These are phyloP conservation scores for Tupaia tana DNA, from an alignment of 2,113 vertebrate species.

Conservation along the genomic window DNA sequence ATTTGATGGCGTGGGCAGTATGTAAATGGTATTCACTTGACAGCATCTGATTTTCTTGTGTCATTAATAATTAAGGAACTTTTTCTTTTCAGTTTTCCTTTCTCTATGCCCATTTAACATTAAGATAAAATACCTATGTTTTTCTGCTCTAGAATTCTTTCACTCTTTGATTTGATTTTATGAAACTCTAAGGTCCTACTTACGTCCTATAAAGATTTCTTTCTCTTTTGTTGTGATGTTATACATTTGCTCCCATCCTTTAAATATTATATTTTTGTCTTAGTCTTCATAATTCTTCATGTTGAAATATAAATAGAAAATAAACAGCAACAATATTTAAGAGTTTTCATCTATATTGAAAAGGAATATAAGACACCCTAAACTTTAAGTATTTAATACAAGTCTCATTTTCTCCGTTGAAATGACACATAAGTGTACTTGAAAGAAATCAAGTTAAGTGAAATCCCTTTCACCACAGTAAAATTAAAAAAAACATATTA, in stretches of 20 bases:
- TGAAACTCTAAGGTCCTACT: not conserved
- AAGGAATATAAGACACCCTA: not conserved
- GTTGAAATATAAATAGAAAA: no score
- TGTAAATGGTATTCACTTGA: not conserved
- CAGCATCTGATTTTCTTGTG: not conserved
- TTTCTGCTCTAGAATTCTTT: not conserved
- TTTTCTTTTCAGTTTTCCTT: constrained; percentile 6
- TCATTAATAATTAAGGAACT: not conserved
- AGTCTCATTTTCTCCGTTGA: not conserved
- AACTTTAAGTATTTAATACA: not conserved
- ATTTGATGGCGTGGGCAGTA: not conserved
- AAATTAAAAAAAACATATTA: constrained; percentile 27
- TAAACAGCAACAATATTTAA: not conserved
- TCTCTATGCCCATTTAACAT: not conserved
- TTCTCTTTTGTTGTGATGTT: not conserved
- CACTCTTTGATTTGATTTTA: not conserved
- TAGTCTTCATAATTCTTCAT: not conserved
- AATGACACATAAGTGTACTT: not conserved
- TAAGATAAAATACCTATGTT: not conserved
- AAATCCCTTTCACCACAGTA: not conserved
- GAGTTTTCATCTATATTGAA: not conserved
- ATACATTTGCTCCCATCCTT: not conserved
- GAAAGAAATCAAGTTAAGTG: constrained; percentile 27
- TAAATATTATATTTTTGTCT: not conserved
- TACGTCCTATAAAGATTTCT: not conserved